Evolutionary conservation across 2,113 vertebrate species (phyloP), one percentile per base, ranked within the genome.

Genomic region (Indicator indicator): DNA sequence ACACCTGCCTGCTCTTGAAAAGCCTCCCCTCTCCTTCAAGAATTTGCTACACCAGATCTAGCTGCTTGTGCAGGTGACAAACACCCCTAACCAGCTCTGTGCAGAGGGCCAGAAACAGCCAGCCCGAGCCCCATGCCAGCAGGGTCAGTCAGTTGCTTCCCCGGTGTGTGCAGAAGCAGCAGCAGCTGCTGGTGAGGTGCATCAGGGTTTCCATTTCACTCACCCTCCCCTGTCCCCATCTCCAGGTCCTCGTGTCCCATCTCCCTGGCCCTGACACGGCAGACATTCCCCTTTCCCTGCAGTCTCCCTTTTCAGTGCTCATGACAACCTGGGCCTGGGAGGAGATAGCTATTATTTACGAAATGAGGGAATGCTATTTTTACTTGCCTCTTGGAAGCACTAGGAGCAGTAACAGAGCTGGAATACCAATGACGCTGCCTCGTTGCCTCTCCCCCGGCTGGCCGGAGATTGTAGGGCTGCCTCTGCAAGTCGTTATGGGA

Each of bases 311-410:
- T 30, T 52, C 16, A 60, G 62, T 3, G 76, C 84, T 86, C 48
- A 5, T 80, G 89, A 52, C 82, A 90, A 78, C 86, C 78, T 1
- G 46, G n/a, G 89, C 75, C 88, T 40, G 67, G 4, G 65, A 94
- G 93, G 76, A 72, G 76, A 93, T 12, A 42, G 93, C 80, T 94
- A 70, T 96, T 97, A 96, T 97, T 96, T 95, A 94, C 96, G 59
- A 91, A 90, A 94, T 86, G 94, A 96, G 12, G 3, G 92, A 90
- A 89, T 40, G 94, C 95, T 97, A 97, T 97, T 97, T 97, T 97
- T 97, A 94, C 91, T 93, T 2, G 59, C 90, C 88, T 83, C 92
- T 92, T 65, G 88, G 96, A 96, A 95, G 88, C 88, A n/a, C 82
- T 28, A n/a, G 84, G 52, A 89, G 88, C 92, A 79, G 91, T 3